These are phyloP conservation scores for Anoncus sp. DNA, from an alignment of 2,888 invertebrate species.

Conservation along the genomic window DNA sequence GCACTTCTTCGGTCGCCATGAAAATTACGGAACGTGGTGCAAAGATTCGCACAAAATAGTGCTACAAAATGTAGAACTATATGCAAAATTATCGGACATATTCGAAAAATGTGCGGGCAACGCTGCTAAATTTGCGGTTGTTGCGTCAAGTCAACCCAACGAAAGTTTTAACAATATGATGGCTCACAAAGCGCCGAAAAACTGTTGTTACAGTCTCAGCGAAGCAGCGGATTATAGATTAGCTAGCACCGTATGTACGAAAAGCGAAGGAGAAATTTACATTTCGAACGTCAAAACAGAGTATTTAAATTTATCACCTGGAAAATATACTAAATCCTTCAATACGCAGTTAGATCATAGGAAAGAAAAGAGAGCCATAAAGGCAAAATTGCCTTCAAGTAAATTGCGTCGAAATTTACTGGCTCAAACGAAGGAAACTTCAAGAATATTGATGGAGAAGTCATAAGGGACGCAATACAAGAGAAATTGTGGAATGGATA, in stretches of 20 bases:
- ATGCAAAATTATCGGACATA: slow-evolving; percentile 37
- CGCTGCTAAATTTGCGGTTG: slow-evolving; percentile 61
- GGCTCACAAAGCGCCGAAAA: slow-evolving; percentile 69
- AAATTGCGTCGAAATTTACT: slow-evolving; percentile 53
- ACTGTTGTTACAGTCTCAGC: slow-evolving; percentile 38
- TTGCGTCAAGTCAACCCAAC: slow-evolving; percentile 65
- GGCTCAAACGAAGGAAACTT: slow-evolving; percentile 40
- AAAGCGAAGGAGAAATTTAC: slow-evolving; percentile 54
- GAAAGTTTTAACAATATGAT: slow-evolving; percentile 67
- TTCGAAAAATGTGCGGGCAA: slow-evolving; percentile 64
- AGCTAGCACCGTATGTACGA: slow-evolving; percentile 47
- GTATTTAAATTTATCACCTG: slow-evolving; percentile 24
- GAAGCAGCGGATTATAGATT: slow-evolving; percentile 46
- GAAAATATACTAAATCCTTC: slow-evolving; percentile 29
- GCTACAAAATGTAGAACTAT: slow-evolving; percentile 30
- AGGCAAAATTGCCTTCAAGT: slow-evolving; percentile 41
- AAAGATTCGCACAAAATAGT: slow-evolving; percentile 18
- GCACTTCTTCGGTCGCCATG: slow-evolving; percentile 57
- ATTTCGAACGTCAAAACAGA: slow-evolving; percentile 28
- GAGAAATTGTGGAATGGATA: slow-evolving; percentile 62
- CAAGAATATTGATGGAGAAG: slow-evolving; percentile 39
- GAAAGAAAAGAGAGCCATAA: slow-evolving; percentile 32
- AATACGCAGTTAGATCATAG: slow-evolving; percentile 7
- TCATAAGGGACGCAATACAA: slow-evolving; percentile 62
- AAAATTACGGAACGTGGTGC: slow-evolving; percentile 54